These are phyloP conservation scores for Pollimyrus isidori DNA, from an alignment of 2,113 vertebrate genomes.

Conservation along the genomic window DNA sequence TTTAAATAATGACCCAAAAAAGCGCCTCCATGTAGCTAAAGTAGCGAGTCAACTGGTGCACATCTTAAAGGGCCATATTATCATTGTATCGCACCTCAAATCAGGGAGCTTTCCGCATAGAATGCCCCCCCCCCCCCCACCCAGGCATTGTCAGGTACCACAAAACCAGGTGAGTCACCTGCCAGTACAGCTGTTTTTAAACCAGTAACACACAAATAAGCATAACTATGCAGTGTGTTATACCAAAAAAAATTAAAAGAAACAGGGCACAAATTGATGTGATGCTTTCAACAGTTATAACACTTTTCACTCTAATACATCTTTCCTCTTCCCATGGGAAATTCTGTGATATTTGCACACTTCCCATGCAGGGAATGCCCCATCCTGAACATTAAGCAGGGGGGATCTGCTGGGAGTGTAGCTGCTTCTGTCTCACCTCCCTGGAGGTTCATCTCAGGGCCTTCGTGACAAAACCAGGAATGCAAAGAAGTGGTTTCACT, in stretches of 20 bases:
- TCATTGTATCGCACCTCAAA: conserved; percentile 89
- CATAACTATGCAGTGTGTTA: neutral
- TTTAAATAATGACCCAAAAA: neutral
- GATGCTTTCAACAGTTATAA: neutral
- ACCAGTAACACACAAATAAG: neutral
- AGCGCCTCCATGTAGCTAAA: neutral
- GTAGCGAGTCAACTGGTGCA: too few relatives aligned
- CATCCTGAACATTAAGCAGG: neutral
- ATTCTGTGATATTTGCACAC: neutral
- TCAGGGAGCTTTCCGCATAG: conserved; percentile 81
- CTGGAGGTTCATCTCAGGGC: conserved; percentile 83
- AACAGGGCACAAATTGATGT: neutral
- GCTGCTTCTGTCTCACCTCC: conserved; percentile 78
- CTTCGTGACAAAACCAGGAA: conserved; percentile 94
- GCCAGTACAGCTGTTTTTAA: conserved; percentile 27
- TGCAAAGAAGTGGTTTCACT: conserved; percentile 86
- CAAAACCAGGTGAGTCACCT: conserved; percentile 71
- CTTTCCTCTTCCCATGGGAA: neutral
- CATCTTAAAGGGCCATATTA: conserved; percentile 12
- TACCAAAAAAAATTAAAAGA: neutral
- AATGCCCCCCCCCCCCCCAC: conserved; percentile 54
- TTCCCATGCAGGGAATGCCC: neutral
- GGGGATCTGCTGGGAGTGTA: neutral
- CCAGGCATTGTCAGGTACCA: conserved; percentile 71
- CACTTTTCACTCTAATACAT: neutral